A percentile compares a stretch with the other conserved stretches of the same genome.
phyloP scores from a whole-genome alignment of 2,113 vertebrate species.

The Corydoras maculifer region DNA sequence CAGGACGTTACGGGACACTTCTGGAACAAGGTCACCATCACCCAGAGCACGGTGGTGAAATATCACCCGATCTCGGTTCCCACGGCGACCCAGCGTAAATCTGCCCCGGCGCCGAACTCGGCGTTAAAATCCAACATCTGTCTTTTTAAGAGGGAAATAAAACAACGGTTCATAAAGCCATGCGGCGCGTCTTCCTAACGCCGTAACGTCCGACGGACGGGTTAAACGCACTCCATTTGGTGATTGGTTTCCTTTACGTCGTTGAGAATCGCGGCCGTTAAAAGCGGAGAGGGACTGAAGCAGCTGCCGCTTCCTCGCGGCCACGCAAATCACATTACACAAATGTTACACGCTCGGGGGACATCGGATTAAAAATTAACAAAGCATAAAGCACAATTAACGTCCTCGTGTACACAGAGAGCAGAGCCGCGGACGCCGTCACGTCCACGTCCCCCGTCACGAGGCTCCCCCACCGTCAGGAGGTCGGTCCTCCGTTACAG shows the following conservation, averaged over 20 bases:
- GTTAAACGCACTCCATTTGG: slow-evolving; percentile 1
- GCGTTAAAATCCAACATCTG: slow-evolving; percentile 9
- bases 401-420: neutral
- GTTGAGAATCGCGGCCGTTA: neutral
- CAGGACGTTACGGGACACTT: neutral
- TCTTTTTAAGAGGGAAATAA: slow-evolving; percentile 15
- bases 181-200: neutral
- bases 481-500: too few relatives aligned
- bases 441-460: too few relatives aligned
- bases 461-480: too few relatives aligned
- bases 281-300: neutral
- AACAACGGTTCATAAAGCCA: slow-evolving; percentile 12
- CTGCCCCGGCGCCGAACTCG: neutral
- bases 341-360: slow-evolving; percentile 10
- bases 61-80: neutral
- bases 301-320: neutral
- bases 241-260: neutral
- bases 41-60: neutral
- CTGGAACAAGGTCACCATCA: neutral
- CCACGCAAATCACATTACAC: slow-evolving; percentile 13
- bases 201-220: slow-evolving; percentile 1
- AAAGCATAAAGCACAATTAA: slow-evolving; percentile 1
- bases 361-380: neutral
- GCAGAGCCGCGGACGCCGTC: too few relatives aligned
- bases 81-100: neutral